Evolutionary conservation across 2,888 invertebrate species (phyloP), one percentile per base, ranked within the genome.

Genomic region (Rosalia funebris): DNA sequence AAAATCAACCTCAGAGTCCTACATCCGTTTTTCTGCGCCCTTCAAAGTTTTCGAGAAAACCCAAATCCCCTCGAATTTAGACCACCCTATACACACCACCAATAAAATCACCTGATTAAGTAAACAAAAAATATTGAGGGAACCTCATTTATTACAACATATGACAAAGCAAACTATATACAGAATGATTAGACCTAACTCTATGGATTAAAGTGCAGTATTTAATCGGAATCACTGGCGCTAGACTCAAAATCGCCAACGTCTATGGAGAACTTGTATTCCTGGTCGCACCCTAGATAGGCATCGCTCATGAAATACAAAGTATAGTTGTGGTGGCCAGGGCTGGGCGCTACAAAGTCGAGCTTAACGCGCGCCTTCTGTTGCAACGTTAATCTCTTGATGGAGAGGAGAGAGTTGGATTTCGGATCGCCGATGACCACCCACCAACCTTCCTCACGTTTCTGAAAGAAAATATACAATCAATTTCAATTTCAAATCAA

Each of bases 291-390:
- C 5, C 99, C 99, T 77, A 99, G 88, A 82, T 99, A 99, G 0
- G 98, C 93, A 82, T 99, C 99, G 74, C 96, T 97, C 97, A 99
- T 99, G 83, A 95, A 99, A 84, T 96, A 99, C 50, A 99, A 83
- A 0, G 95, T 95, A 82, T 97, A 98, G 10, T 91, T 90, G 82
- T 96, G 94, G 19, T 91, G 88, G 3, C 96, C 94, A 0, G 93
- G 88, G 61, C 89, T 87, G 0, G 97, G 97, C 19, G 97, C 96
- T 31, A 97, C 93, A 82, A 98, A 99, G 82, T 97, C 96, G 47
- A 97, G 83, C 55, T 85, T 89, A 0, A 90, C 91, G 77, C 92
- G 92, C 0, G 98, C 97, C 74, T 89, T 94, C 76, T 97, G 94
- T 64, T 95, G 97, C 10, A 99, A 85, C 0, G 97, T 96, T 17